Conservation (phyloP, 2,888 invertebrate genomes). For the Tipula confusa region DNA sequence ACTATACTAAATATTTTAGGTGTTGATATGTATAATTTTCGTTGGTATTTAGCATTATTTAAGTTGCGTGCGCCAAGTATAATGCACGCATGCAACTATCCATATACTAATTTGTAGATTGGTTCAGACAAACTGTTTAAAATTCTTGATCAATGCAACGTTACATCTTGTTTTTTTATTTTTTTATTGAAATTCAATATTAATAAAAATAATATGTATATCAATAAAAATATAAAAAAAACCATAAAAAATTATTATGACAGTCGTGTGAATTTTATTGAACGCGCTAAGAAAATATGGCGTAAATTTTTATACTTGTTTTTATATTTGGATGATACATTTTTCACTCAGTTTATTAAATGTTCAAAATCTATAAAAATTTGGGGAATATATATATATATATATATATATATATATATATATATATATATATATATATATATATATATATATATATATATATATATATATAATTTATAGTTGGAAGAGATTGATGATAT, state of each 20-base stretch:
- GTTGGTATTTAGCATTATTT: background rate
- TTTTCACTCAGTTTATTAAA: background rate
- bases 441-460: too few species aligned
- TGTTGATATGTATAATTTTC: background rate
- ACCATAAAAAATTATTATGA: background rate
- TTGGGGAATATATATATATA: too few species aligned
- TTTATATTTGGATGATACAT: background rate
- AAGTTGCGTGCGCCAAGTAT: background rate
- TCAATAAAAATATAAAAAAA: background rate
- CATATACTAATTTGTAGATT: background rate
- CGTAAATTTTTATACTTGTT: background rate
- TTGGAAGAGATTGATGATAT: too few species aligned
- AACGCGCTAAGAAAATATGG: background rate
- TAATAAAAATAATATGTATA: background rate
- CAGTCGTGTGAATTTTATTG: slow-evolving; percentile 3
- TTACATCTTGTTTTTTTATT: background rate
- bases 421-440: too few species aligned
- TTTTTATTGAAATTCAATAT: background rate
- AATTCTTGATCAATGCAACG: background rate
- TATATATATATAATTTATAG: too few species aligned
- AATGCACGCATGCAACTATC: background rate
- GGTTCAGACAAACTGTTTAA: background rate
- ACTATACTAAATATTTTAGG: background rate
- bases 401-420: too few species aligned
- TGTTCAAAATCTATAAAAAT: too few species aligned